A percentile compares a stretch with the other conserved stretches of the same genome.
Evolutionary conservation across 2,797 vertebrate genomes (phyloP).

Genomic region (Eptatretus atami): DNA sequence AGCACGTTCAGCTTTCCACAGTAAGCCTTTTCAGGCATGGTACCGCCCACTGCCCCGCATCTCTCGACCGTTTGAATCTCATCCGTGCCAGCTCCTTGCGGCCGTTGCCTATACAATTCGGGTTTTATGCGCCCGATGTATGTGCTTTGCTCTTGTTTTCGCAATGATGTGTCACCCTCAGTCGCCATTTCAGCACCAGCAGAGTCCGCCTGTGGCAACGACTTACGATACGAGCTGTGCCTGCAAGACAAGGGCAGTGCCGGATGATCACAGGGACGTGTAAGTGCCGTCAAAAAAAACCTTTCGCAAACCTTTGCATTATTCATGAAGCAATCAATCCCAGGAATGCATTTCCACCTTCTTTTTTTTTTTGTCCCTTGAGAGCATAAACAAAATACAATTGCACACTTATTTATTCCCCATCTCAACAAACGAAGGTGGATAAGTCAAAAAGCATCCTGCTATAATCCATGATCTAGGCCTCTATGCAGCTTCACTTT

Average conservation of each 20-base stretch:
- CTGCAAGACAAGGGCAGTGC: conserved; percentile 14
- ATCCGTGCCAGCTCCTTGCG: conserved; percentile 34
- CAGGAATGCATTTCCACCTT: too few relatives aligned
- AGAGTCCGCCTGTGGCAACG: conserved; percentile 79
- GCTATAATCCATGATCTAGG: too few relatives aligned
- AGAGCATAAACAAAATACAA: not conserved
- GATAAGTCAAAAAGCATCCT: too few relatives aligned
- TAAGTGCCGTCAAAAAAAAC: too few relatives aligned
- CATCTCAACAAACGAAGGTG: too few relatives aligned
- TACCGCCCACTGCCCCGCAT: too few relatives aligned
- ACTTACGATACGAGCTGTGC: conserved; percentile 83
- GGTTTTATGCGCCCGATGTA: conserved; percentile 86
- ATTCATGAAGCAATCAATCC: too few relatives aligned
- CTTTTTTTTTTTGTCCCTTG: not conserved
- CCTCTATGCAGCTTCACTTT: too few relatives aligned
- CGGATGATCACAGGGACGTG: not conserved
- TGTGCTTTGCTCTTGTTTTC: conserved; percentile 42
- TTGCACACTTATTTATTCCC: too few relatives aligned
- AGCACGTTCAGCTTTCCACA: conserved; percentile 85
- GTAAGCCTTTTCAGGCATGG: conserved; percentile 17
- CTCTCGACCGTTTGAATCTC: conserved; percentile 23
- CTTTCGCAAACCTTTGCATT: too few relatives aligned
- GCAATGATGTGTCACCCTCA: conserved; percentile 17
- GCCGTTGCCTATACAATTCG: conserved; percentile 68
- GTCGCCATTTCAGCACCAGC: conserved; percentile 54